Evolutionary conservation across 1,140 invertebrate species (phyloP), one percentile per base, ranked within the genome.

Genomic region (Drosophila mayri): DNA sequence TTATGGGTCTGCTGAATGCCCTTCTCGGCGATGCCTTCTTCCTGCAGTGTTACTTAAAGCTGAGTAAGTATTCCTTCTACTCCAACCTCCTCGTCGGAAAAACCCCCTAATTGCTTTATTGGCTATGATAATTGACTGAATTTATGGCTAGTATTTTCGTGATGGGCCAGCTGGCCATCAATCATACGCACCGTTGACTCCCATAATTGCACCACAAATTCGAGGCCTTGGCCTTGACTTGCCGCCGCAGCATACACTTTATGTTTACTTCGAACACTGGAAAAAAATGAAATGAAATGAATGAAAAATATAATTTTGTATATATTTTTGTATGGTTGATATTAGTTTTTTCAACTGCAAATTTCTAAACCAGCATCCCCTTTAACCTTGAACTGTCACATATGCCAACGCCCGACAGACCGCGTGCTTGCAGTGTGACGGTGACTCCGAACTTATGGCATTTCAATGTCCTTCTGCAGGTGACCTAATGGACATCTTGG

Each of bases 401-500:
- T 35, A 43, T 32, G 20, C 41, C 35, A 37, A 20, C 2, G 9
- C 14, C 5, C 52, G 4, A 63, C 18, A 59, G 52, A 63, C 41
- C 52, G 61, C 52, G 37, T 7, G 37, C 7, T 63, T 16, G 35
- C 59, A 28, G 22, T 52, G 32, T 22, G 35, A 1, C 9, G 10
- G 4, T 38, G 52, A 38, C 16, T 22, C 14, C 20, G 7, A 30
- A 49, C 50, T 87, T 22, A 76, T 67, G 65, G 65, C 25, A 44
- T 61, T 77, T 70, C 40, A 49, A 66, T 59, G 62, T 46, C 16
- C 9, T 68, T 20, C 60, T 90, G 87, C 93, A 96, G 96, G 96
- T 88, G 96, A 96, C 87, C 93, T 99, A 59, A 98, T 99, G 96
- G 99, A 99, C 93, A 95, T 99, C 55, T 94, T 99, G 88, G 98